Evolutionary conservation across 2,113 vertebrate genomes (phyloP), one percentile per base, ranked within the genome.

Genomic region (Epinephelus lanceolatus): DNA sequence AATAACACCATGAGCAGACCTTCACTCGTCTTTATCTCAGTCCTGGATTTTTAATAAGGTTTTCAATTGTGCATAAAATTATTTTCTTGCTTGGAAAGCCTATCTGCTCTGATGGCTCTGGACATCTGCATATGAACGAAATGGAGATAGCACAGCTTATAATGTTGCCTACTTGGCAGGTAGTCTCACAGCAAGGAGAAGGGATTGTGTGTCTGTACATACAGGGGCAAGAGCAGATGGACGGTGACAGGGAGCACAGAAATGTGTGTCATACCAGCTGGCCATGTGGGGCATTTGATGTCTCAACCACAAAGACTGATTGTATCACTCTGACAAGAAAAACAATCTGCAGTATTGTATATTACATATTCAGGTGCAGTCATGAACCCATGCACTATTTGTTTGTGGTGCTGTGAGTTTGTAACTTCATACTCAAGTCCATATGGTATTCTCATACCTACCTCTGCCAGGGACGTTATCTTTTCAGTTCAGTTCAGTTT

Each of bases 171-270:
- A 6, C 61, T 73, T 77, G 70, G 63, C 71, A 73, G 68, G 65
- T 79, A 75, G 66, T 70, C 57, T 70, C 60, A 21, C 53, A 83
- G 77, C 84, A 73, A 3, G 70, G 45, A 71, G 45, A 67, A 18
- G 30, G 45, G 76, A 80, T 55, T 61, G 56, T 76, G 73, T 45
- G 37, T 62, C 68, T 83, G 66, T 72, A 79, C 83, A 80, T 55
- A 80, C 49, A 68, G 67, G 69, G 59, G 60, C 23, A 33, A 30
- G 77, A 88, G 69, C 82, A 88, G 89, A 86, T 86, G 80, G 73
- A 81, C 18, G 25, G 49, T 76, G 80, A 78, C 60, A 77, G 56
- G 69, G 83, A 73, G 70, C 70, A 57, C n/a, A 57, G 30, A n/a
- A 42, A 61, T 71, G 59, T 74, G 60, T 80, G 45, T 66, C 52